Evolutionary conservation across 2,888 invertebrate species (phyloP).

Genomic region (Eumacrocentrus americanus): DNA sequence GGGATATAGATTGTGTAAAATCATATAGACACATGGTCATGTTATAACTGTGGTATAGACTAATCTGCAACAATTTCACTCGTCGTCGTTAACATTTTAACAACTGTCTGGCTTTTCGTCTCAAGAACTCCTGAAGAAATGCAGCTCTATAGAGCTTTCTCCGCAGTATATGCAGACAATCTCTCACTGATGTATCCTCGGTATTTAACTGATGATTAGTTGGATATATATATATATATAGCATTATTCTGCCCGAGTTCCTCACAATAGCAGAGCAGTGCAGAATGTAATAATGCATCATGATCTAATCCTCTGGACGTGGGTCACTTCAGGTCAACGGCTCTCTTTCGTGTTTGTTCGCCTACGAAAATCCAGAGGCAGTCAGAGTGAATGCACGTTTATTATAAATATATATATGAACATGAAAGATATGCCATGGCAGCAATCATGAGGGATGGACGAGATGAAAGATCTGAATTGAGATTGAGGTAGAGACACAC

Average conservation of each 20-base stretch:
- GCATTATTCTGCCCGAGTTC: background rate
- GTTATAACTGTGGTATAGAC: too few relatives aligned
- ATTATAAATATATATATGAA: background rate
- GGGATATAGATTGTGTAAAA: too few relatives aligned
- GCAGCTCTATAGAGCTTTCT: too few relatives aligned
- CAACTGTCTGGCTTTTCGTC: too few relatives aligned
- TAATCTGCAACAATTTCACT: too few relatives aligned
- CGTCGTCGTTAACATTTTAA: too few relatives aligned
- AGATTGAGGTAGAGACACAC: conserved; percentile 8
- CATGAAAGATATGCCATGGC: background rate
- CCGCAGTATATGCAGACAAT: too few relatives aligned
- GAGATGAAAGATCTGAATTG: conserved; percentile 3
- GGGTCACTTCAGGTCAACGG: conserved; percentile 16
- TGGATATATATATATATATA: too few relatives aligned
- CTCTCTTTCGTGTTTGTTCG: background rate
- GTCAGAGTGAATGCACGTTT: background rate
- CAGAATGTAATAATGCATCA: background rate
- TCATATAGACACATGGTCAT: too few relatives aligned
- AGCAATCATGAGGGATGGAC: background rate
- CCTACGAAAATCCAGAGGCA: background rate
- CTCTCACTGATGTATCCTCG: too few relatives aligned
- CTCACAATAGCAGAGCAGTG: too few relatives aligned
- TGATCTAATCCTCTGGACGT: conserved; percentile 8
- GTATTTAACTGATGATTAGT: conserved; percentile 12
- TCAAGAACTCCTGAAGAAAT: too few relatives aligned